Evolutionary conservation across 2,888 invertebrate species (phyloP).

Genomic region (Hemithea aestivaria): DNA sequence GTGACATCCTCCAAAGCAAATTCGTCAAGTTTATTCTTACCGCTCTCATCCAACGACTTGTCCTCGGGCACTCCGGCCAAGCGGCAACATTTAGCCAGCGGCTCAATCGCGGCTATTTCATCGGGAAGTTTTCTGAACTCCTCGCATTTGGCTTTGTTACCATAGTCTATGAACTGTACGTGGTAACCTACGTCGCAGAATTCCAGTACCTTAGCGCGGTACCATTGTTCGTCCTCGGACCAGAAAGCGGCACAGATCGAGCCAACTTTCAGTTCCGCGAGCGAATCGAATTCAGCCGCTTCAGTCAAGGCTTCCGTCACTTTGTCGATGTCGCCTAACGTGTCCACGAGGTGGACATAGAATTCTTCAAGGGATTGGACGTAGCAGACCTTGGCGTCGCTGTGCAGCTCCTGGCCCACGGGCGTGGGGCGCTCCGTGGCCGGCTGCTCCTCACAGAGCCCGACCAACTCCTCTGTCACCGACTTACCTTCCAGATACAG

Average conservation of each 20-base stretch:
- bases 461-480: conserved; percentile 79
- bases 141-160: conserved; percentile 81
- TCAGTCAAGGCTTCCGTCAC: conserved; percentile 78
- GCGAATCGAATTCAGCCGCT: conserved; percentile 72
- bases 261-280: conserved; percentile 77
- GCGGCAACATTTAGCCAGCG: conserved; percentile 82
- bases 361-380: conserved; percentile 85
- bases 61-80: conserved; percentile 71
- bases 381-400: conserved; percentile 83
- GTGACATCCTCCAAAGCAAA: conserved; percentile 52
- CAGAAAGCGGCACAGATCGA: conserved; percentile 82
- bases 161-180: conserved; percentile 84
- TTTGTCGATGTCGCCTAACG: conserved; percentile 77
- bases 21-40: conserved; percentile 55
- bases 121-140: conserved; percentile 81
- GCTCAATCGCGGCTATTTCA: conserved; percentile 75
- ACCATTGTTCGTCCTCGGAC: conserved; percentile 83
- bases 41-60: conserved; percentile 57
- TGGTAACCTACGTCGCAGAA: conserved; percentile 76
- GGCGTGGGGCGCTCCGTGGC: conserved; percentile 59
- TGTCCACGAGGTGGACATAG: conserved; percentile 83
- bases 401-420: conserved; percentile 60
- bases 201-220: conserved; percentile 81
- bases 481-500: conserved; percentile 81
- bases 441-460: conserved; percentile 67